These are phyloP conservation scores for Vandiemenella viatica DNA, from an alignment of 2,888 invertebrate species.

Conservation along the genomic window DNA sequence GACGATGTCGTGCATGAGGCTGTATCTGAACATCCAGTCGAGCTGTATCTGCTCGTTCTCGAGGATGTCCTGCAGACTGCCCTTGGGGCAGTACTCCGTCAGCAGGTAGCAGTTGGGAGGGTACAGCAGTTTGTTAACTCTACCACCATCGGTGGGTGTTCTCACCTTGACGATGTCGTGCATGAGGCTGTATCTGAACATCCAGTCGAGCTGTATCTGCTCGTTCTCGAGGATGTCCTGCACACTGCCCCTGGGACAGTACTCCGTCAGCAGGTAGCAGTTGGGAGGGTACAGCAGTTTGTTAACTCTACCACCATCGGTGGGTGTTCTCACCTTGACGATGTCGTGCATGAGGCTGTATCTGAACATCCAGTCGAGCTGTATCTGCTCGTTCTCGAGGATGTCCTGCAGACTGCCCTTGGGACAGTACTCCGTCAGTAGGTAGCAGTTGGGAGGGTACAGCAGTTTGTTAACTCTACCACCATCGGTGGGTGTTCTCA, in stretches of 20 bases:
- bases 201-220: conserved; percentile 79
- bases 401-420: conserved; percentile 86
- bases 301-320: too few species aligned
- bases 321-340: conserved; percentile 66
- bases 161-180: conserved; percentile 82
- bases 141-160: too few species aligned
- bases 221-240: conserved; percentile 86
- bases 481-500: too few species aligned
- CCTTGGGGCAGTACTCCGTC: conserved; percentile 93
- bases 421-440: conserved; percentile 92
- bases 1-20: conserved; percentile 86
- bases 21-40: conserved; percentile 87
- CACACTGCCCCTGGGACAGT: conserved; percentile 87
- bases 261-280: conserved; percentile 85
- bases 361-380: conserved; percentile 85
- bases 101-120: conserved; percentile 73
- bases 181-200: conserved; percentile 86
- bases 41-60: conserved; percentile 84
- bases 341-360: conserved; percentile 90
- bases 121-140: too few species aligned
- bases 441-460: conserved; percentile 70
- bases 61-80: conserved; percentile 78
- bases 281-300: conserved; percentile 72
- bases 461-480: too few species aligned
- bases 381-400: conserved; percentile 80